Percentiles rank a stretch among this genome's conserved stretches.
These are phyloP conservation scores for Boleophthalmus pectinirostris DNA, from an alignment of 2,113 vertebrate species.

Conservation along the genomic window DNA sequence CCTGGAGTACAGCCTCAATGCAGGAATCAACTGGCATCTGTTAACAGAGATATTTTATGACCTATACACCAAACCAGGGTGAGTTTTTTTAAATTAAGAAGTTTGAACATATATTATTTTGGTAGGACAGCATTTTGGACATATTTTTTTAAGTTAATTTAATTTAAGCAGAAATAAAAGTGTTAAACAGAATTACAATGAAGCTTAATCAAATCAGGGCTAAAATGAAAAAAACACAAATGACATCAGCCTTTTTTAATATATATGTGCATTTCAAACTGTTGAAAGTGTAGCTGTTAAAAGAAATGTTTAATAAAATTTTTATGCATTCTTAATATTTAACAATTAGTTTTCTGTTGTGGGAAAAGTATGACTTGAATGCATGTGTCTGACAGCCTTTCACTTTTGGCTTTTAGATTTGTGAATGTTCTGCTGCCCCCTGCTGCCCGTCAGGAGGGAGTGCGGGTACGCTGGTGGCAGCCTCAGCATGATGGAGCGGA, in stretches of 20 bases:
- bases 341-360: background rate
- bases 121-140: background rate
- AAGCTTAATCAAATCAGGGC: background rate
- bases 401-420: slow-evolving; percentile 76
- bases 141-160: too few species aligned
- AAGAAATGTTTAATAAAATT: background rate
- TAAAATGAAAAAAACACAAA: background rate
- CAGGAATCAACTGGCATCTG: slow-evolving; percentile 93
- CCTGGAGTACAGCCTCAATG: slow-evolving; percentile 94
- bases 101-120: background rate
- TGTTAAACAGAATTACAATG: background rate
- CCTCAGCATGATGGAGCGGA: slow-evolving; percentile 92
- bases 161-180: background rate
- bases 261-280: too few species aligned
- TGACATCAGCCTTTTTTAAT: background rate
- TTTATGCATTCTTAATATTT: background rate
- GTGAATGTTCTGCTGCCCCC: slow-evolving; percentile 95
- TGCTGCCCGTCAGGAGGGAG: slow-evolving; percentile 85
- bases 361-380: background rate
- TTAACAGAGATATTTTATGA: slow-evolving; percentile 97
- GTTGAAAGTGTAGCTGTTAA: background rate
- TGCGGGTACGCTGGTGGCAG: slow-evolving; percentile 98
- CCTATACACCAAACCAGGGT: slow-evolving; percentile 97
- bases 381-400: background rate
- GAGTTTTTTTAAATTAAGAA: too few species aligned